Evolutionary conservation across 2,113 vertebrate species (phyloP), one percentile per base, ranked within the genome.

Genomic region (Oriolus oriolus): DNA sequence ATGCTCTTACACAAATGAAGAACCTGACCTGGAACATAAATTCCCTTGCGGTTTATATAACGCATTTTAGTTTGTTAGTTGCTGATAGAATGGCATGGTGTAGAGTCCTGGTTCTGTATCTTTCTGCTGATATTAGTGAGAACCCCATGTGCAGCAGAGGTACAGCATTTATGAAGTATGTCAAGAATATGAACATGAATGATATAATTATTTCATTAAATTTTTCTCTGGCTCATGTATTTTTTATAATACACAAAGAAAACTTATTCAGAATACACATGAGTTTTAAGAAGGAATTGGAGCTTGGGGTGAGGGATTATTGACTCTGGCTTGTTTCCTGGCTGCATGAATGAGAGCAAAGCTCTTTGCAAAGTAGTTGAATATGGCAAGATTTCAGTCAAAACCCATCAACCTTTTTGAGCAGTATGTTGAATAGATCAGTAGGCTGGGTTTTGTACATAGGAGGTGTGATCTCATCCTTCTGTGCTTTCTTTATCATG

Each of bases 321-420:
- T 96, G 90, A 96, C 86, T 96, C 76, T 96, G 96, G 95, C 92
- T 78, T 44, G 3, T 73, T 96, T 96, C 91, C 94, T 89, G 74
- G 57, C 70, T 89, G 12, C 66, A 61, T 85, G 74, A 91, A 83
- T 94, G 87, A 95, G 84, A 93, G 61, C 44, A 93, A 92, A 93
- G 41, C 66, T 91, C 53, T 92, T 88, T 84, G 75, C 70, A 89
- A 90, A 65, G 79, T 77, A 50, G 71, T 60, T 85, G 85, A 79
- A 77, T 71, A 85, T 94, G 73, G 89, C 84, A 91, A 56, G 31
- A 70, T 91, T 96, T 93, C 91, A 87, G 53, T 84, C 31, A 87
- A 80, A 95, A 92, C 64, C 24, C 35, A 56, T 47, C 22, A 47
- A 59, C 50, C 74, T 84, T 41, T 41, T 85, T 42, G 44, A 91